Base-by-base conservation (phyloP, 2,888 invertebrate genomes). In the Drosophila maculinotata region DNA sequence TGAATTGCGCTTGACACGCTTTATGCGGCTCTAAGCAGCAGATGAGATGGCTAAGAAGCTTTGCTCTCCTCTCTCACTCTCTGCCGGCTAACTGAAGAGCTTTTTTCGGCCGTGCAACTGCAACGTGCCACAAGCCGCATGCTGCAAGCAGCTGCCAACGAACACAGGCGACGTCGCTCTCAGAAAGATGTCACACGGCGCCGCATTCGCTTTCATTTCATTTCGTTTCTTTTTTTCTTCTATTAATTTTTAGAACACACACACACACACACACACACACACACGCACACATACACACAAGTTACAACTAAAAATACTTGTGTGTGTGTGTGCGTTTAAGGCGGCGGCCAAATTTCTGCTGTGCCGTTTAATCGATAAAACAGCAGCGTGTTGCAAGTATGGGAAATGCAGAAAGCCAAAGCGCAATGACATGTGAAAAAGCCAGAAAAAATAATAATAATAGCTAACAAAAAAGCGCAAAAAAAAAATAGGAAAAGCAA, bases 321-420 rank as follows among this genome's bases (percentile, higher is more conserved):
- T 33, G 17, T 33, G 23, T 35, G 38, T 39, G 26, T 42, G 28
- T 33, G 26, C 30, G 23, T 33, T 72, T 51, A 45, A 74, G 70
- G 70, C 70, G 70, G 75, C 69, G 49, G 41, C 71, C 49, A 72
- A 74, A 56, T 31, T 44, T 64, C 14, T 62, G 39, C 41, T 59
- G 48, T 9, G 52, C 39, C 66, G 79, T 86, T 88, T 67, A 88
- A 83, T 88, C 88, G 81, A 83, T 88, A 88, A 77, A 77, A 64
- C 31, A 53, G 54, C 65, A 53, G 49, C 38, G 41, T 39, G 53
- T 44, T 62, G 62, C 75, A 66, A 39, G 54, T 14, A 62, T 42
- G 39, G 30, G 48, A 66, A 63, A 47, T 78, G 76, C 36, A 57
- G 41, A 52, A 53, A 23, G 42, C 30, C 28, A 57, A 64, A 76